Percentiles rank a stretch among this genome's conserved stretches.
Evolutionary conservation across 2,888 invertebrate species (phyloP).

Genomic region (Dinocampus coccinellae): DNA sequence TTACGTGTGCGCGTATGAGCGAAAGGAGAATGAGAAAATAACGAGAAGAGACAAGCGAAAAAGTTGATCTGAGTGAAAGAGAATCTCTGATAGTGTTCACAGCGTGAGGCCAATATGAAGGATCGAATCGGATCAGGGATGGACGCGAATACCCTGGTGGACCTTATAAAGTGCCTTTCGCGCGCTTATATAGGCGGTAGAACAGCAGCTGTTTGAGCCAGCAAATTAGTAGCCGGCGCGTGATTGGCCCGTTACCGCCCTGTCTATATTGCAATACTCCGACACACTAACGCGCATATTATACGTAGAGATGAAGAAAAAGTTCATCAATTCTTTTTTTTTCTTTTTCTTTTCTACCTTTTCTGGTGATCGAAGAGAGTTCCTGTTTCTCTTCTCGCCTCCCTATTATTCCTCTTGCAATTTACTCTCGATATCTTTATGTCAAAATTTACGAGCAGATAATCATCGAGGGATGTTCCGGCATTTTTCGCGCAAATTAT

Average conservation of each 20-base stretch:
- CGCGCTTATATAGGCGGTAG: constrained; percentile 65
- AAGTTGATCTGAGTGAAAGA: constrained; percentile 44
- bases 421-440: constrained; percentile 69
- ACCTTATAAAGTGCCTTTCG: constrained; percentile 54
- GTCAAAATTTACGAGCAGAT: constrained; percentile 68
- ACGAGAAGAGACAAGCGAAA: constrained; percentile 40
- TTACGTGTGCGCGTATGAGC: constrained; percentile 22
- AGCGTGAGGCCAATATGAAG: constrained; percentile 56
- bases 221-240: constrained; percentile 70
- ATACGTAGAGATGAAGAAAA: constrained; percentile 13
- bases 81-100: constrained; percentile 51
- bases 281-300: constrained; percentile 43
- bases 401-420: constrained; percentile 55
- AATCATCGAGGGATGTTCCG: constrained; percentile 69
- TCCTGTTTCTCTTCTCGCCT: constrained; percentile 29
- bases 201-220: constrained; percentile 69
- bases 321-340: constrained; percentile 14
- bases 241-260: constrained; percentile 69
- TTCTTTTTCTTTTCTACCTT: constrained; percentile 4
- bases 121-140: constrained; percentile 57
- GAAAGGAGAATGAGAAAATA: constrained; percentile 40
- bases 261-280: constrained; percentile 61
- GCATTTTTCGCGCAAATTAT: constrained; percentile 66
- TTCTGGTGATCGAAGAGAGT: neutral
- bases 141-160: constrained; percentile 42